Evolutionary conservation across 2,888 invertebrate species (phyloP).

Genomic region (Ypsolopha scabrella): DNA sequence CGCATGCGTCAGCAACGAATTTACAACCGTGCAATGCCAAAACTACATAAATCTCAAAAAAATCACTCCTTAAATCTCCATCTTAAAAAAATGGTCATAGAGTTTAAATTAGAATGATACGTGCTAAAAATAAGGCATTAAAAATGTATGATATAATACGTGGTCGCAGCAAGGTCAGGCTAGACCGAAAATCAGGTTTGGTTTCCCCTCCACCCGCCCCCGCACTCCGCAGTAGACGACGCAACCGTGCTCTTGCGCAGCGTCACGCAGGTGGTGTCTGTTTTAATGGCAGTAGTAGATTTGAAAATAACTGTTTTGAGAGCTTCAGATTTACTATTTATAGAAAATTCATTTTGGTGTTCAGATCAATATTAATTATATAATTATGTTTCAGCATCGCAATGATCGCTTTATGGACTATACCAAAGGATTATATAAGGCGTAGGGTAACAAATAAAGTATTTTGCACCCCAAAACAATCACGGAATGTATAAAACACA

Average conservation of each 20-base stretch:
- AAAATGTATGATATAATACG: conserved; percentile 58
- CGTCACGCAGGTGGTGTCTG: conserved; percentile 35
- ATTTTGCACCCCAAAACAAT: no score
- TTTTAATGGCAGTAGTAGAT: conserved; percentile 10
- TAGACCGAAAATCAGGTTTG: conserved; percentile 69
- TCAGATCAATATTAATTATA: no score
- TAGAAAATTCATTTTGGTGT: no score
- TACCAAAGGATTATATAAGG: no score
- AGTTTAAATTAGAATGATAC: conserved; percentile 12
- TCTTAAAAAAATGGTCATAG: conserved; percentile 6
- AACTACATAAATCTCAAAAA: conserved; percentile 16
- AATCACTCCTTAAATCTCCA: neutral
- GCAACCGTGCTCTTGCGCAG: conserved; percentile 26
- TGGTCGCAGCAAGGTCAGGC: conserved; percentile 61
- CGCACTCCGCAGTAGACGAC: conserved; percentile 17
- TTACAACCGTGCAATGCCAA: conserved; percentile 7
- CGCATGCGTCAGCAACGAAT: conserved; percentile 34
- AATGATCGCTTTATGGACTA: no score
- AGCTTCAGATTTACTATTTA: neutral
- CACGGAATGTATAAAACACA: no score
- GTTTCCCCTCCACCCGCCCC: conserved; percentile 22
- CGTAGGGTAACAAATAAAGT: no score
- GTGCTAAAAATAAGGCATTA: conserved; percentile 40
- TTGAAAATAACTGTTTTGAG: neutral
- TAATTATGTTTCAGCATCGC: no score